phyloP scores from a whole-genome alignment of 2,797 vertebrate genomes.

The Malacoctenus gilli region DNA sequence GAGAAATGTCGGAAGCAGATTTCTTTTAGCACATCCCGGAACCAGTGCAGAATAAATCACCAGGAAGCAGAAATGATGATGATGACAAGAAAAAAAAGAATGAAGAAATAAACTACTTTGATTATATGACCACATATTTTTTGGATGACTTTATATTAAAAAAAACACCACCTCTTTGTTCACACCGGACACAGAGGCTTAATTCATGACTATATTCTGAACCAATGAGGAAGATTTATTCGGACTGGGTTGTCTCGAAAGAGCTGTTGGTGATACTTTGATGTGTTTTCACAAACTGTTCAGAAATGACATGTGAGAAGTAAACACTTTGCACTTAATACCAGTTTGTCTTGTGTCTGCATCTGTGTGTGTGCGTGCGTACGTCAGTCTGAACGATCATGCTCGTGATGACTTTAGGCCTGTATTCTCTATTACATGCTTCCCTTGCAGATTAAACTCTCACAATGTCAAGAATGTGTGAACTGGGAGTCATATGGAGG shows the following conservation, averaged over 20 bases:
- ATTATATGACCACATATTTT: constrained; percentile 14
- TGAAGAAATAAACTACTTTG: neutral
- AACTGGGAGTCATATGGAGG: constrained; percentile 34
- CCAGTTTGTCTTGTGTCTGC: constrained; percentile 6
- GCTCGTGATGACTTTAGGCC: constrained; percentile 20
- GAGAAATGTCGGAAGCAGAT: neutral
- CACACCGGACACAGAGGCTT: constrained; percentile 51
- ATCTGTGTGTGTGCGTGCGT: constrained; percentile 19
- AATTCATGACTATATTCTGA: constrained; percentile 43
- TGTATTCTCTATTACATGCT: constrained; percentile 23
- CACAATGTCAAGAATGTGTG: constrained; percentile 16
- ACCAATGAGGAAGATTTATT: constrained; percentile 32
- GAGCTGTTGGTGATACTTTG: constrained; percentile 48
- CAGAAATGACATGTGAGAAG: constrained; percentile 66
- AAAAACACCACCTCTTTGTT: constrained; percentile 46
- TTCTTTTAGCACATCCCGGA: too few species aligned
- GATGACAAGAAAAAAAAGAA: neutral
- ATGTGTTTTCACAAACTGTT: constrained; percentile 60
- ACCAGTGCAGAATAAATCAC: too few species aligned
- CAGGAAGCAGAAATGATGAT: too few species aligned
- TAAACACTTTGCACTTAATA: constrained; percentile 72
- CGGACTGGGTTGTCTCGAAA: constrained; percentile 36
- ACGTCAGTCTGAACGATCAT: constrained; percentile 24
- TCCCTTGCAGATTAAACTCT: constrained; percentile 25
- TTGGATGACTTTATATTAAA: too few species aligned